phyloP scores from a whole-genome alignment of 2,888 invertebrate genomes.

The Apamea epomidion region DNA sequence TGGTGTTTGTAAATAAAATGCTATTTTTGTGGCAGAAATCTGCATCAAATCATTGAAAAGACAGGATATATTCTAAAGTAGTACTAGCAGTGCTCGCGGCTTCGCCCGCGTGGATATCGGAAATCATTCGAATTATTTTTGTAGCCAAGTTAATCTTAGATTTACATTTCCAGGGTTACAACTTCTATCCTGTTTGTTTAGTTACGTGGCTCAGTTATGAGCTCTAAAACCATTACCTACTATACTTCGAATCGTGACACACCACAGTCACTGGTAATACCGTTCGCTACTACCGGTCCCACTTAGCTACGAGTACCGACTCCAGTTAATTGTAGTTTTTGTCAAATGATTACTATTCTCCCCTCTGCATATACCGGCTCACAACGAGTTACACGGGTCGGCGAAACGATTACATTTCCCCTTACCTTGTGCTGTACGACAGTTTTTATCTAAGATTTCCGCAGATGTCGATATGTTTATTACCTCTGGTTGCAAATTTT shows the following conservation, averaged over 20 bases:
- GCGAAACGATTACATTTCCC: constrained; percentile 73
- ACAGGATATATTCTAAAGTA: background rate
- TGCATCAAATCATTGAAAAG: background rate
- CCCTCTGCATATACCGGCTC: constrained; percentile 62
- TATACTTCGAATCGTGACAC: constrained; percentile 8
- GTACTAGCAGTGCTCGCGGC: background rate
- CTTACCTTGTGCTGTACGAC: constrained; percentile 63
- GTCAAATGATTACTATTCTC: constrained; percentile 70
- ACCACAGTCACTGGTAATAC: constrained; percentile 9
- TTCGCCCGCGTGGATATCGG: background rate
- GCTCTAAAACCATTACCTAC: constrained; percentile 2
- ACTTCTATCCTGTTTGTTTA: background rate
- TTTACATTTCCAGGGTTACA: no score
- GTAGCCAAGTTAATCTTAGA: no score
- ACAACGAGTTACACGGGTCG: constrained; percentile 71
- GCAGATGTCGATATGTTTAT: constrained; percentile 51
- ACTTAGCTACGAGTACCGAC: constrained; percentile 5
- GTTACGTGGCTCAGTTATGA: background rate
- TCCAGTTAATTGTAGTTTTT: constrained; percentile 72
- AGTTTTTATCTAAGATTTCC: constrained; percentile 71
- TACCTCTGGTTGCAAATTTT: constrained; percentile 15
- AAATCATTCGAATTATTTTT: background rate
- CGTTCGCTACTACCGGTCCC: constrained; percentile 30
- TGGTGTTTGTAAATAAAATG: constrained; percentile 7
- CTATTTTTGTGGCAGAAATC: background rate